Conservation (phyloP, 1,140 invertebrate genomes). For the Rhyzopertha dominica region DNA sequence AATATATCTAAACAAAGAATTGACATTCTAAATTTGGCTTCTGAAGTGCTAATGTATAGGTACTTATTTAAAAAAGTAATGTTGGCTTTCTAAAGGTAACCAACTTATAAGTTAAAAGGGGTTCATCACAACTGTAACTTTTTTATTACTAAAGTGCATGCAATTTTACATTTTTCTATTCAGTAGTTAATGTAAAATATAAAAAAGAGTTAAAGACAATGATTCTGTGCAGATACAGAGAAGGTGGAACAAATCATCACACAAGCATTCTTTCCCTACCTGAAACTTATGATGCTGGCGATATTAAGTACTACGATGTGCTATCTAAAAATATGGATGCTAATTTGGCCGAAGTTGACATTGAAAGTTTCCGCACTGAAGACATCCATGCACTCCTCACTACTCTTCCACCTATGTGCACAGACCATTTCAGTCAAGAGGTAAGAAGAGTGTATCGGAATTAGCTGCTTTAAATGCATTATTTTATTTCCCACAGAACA, state of each 20-base stretch:
- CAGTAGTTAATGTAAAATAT: neutral
- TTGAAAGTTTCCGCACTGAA: slow-evolving; percentile 88
- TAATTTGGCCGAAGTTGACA: slow-evolving; percentile 89
- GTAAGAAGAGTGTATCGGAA: slow-evolving; percentile 29
- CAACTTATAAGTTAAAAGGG: too few species aligned
- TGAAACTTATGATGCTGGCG: slow-evolving; percentile 68
- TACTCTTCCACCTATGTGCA: slow-evolving; percentile 66
- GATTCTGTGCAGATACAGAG: slow-evolving; percentile 56
- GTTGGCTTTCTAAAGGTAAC: too few species aligned
- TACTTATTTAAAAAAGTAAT: too few species aligned
- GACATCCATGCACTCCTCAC: slow-evolving; percentile 83
- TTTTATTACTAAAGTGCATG: too few species aligned
- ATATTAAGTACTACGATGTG: slow-evolving; percentile 76
- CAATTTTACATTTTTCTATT: too few species aligned
- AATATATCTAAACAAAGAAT: too few species aligned
- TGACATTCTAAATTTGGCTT: too few species aligned
- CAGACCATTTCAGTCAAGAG: slow-evolving; percentile 48
- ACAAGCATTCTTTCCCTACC: slow-evolving; percentile 75
- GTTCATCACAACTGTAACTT: too few species aligned
- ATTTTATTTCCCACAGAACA: slow-evolving; percentile 45
- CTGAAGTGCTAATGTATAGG: too few species aligned
- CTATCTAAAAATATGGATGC: slow-evolving; percentile 83
- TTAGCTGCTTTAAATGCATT: neutral
- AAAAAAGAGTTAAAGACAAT: neutral
- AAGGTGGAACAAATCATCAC: slow-evolving; percentile 66